Evolutionary conservation across 2,797 vertebrate species (phyloP), one percentile per base, ranked within the genome.

Genomic region (Prunella strophiata): DNA sequence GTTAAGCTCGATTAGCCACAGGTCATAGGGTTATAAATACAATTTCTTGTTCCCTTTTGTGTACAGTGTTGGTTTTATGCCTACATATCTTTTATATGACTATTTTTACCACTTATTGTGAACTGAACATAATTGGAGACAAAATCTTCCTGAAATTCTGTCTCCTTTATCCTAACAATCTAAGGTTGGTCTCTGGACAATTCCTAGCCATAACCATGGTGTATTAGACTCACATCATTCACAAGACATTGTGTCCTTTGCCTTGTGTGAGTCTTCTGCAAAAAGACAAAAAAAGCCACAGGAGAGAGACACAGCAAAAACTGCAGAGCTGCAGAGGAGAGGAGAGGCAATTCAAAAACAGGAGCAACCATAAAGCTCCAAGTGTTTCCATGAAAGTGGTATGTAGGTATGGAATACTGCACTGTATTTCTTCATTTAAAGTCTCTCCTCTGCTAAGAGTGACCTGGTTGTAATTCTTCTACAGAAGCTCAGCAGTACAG

Each of bases 351-450:
- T 79, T 93, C 48, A 85, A 79, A 91, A 79, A 11, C 11, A 20
- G 21, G n/a, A 71, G 21, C 7, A 73, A 63, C 48, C 27, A 51
- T 71, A 79, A 79, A 63, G 9, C 7, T 79, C 34, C 34, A 45
- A 25, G 8, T 67, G 15, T 42, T 86, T 78, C 38, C 30, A 26
- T 67, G 26, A 62, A 93, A 95, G 30, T 75, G 27, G 16, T 61
- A 48, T 9, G 57, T 52, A 57, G 20, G 20, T 88, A 20, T 52
- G 48, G 48, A 62, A 79, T 32, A 58, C 7, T 27, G 30, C 52
- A 43, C 9, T 59, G 17, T n/a, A 43, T 40, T 83, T 91, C 83
- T 94, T 91, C 55, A 95, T 89, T 88, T 86, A 81, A 95, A 79
- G 9, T 43, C 32, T 84, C 16, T 71, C 10, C 32, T 57, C 19